Percentiles rank a stretch among this genome's conserved stretches.
These are phyloP conservation scores for Anoplolepis gracilipes DNA, from an alignment of 1,140 invertebrate species.

Conservation along the genomic window DNA sequence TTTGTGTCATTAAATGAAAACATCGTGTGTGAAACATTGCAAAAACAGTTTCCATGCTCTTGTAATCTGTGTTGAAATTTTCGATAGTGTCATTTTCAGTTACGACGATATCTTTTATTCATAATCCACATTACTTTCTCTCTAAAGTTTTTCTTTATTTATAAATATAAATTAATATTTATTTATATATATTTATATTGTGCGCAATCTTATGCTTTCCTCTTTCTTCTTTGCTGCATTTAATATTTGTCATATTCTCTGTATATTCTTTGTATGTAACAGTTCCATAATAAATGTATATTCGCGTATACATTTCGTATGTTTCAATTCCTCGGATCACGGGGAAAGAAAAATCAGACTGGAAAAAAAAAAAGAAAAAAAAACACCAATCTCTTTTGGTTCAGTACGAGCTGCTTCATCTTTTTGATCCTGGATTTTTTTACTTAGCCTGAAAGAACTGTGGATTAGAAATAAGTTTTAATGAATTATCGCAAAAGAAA, in stretches of 20 bases:
- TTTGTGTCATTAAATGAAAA: too few relatives aligned
- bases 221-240: background rate
- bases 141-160: constrained; percentile 69
- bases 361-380: constrained; percentile 3
- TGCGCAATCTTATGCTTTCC: background rate
- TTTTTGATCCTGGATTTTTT: constrained; percentile 7
- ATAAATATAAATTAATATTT: constrained; percentile 73
- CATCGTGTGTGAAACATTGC: constrained; percentile 23
- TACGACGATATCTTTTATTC: constrained; percentile 69
- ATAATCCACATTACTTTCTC: constrained; percentile 69
- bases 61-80: constrained; percentile 67
- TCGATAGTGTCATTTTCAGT: constrained; percentile 45
- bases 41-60: constrained; percentile 28
- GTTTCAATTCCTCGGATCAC: background rate
- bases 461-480: background rate
- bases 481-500: background rate
- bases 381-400: background rate
- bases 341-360: background rate
- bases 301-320: background rate
- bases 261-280: background rate
- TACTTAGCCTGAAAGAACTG: background rate
- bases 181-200: constrained; percentile 63
- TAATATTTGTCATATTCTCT: background rate
- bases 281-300: constrained; percentile 4
- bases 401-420: background rate